These are phyloP conservation scores for Apostichopus californicus DNA, from an alignment of 35 echinoderm and acorn worm genomes.

Conservation along the genomic window DNA sequence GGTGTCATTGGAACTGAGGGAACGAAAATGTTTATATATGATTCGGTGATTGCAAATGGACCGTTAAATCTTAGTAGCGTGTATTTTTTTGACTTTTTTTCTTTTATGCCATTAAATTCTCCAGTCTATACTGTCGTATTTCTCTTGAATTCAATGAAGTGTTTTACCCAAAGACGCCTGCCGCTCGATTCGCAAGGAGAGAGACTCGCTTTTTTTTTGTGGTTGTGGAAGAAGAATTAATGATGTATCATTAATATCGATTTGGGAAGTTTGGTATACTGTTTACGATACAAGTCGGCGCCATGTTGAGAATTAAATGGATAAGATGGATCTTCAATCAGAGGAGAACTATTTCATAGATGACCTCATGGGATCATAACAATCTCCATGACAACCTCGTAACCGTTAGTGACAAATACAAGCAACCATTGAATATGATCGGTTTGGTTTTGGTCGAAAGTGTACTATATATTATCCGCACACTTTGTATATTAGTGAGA, in stretches of 20 bases:
- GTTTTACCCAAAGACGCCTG: conserved; percentile 20
- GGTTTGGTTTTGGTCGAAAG: too few species aligned
- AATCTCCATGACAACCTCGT: conserved; percentile 7
- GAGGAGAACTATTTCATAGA: neutral
- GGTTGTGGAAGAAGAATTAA: conserved; percentile 7
- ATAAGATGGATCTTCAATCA: neutral
- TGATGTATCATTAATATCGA: conserved; percentile 36
- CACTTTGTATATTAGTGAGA: too few species aligned
- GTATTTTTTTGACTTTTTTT: conserved; percentile 8
- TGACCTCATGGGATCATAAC: neutral
- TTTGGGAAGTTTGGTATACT: conserved; percentile 8
- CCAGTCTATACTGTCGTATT: neutral
- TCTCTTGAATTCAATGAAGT: conserved; percentile 11
- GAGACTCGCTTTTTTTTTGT: neutral
- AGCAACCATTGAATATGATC: too few species aligned
- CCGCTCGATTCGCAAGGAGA: neutral
- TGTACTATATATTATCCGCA: too few species aligned
- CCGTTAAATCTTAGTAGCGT: conserved; percentile 9
- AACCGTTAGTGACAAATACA: neutral
- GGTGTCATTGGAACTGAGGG: neutral
- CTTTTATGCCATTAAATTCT: neutral
- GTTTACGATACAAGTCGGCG: conserved; percentile 38
- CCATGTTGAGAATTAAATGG: neutral
- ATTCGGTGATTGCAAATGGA: conserved; percentile 15
- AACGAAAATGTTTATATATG: conserved; percentile 20